phyloP scores from a whole-genome alignment of 2,797 vertebrate genomes.

The Sebastes nivosus region DNA sequence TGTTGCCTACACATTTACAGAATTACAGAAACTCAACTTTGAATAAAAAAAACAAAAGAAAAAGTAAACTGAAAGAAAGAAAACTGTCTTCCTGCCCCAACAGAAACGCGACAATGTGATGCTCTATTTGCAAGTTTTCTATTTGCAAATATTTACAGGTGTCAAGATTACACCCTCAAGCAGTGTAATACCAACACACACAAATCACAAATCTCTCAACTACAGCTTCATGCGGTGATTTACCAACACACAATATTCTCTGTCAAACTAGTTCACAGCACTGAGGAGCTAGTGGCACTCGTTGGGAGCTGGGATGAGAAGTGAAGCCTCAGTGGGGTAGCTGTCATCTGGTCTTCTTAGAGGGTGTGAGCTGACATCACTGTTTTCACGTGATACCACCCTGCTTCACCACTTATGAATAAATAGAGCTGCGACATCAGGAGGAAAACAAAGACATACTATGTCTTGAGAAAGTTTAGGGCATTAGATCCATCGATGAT shows the following conservation, averaged over 20 bases:
- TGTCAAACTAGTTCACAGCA: constrained; percentile 28
- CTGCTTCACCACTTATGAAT: background rate
- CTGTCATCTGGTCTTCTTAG: constrained; percentile 30
- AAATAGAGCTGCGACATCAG: background rate
- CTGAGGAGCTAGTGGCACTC: constrained; percentile 18
- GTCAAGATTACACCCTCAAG: constrained; percentile 35
- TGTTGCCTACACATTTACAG: background rate
- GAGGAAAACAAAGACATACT: background rate
- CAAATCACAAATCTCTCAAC: constrained; percentile 21
- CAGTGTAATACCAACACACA: constrained; percentile 6
- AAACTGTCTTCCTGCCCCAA: background rate
- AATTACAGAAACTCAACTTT: background rate
- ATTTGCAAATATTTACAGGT: constrained; percentile 40
- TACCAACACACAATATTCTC: constrained; percentile 25
- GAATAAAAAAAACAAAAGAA: background rate
- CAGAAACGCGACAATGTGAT: background rate
- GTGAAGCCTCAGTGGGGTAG: constrained; percentile 29
- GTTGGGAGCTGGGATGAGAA: constrained; percentile 7
- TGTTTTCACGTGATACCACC: background rate
- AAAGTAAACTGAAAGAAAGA: background rate
- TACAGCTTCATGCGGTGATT: constrained; percentile 32
- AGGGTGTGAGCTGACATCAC: constrained; percentile 14
- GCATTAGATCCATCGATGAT: background rate
- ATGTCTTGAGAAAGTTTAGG: background rate
- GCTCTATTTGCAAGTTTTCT: constrained; percentile 8